These are phyloP conservation scores for Drosophila cardini DNA, from an alignment of 1,140 invertebrate genomes.

Conservation along the genomic window DNA sequence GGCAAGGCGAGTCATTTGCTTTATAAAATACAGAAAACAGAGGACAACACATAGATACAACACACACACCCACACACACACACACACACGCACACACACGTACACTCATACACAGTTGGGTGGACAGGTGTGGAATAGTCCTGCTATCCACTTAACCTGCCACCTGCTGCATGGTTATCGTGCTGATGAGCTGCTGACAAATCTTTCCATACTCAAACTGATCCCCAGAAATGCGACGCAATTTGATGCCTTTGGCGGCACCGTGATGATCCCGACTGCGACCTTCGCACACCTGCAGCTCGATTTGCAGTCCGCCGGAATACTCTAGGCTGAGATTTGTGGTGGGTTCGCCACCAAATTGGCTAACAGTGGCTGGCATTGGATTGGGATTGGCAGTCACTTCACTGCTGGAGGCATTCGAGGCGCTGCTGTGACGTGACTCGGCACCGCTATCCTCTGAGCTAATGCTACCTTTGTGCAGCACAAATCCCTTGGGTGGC, in stretches of 20 bases:
- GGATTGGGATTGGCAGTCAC: conserved; percentile 48
- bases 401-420: conserved; percentile 58
- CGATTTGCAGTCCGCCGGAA: conserved; percentile 94
- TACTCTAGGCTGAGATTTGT: conserved; percentile 90
- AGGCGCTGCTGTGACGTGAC: conserved; percentile 67
- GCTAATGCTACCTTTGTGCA: conserved; percentile 82
- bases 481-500: conserved; percentile 90
- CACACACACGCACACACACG: conserved; percentile 3
- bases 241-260: conserved; percentile 91
- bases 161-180: conserved; percentile 90
- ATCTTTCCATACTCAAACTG: conserved; percentile 95
- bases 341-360: conserved; percentile 70
- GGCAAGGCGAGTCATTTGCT: conserved; percentile 70
- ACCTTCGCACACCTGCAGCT: conserved; percentile 92
- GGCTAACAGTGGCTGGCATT: conserved; percentile 11
- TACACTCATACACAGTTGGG: conserved; percentile 3
- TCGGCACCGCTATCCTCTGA: conserved; percentile 70
- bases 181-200: conserved; percentile 95
- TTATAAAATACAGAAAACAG: background rate
- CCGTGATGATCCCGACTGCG: conserved; percentile 88
- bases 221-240: conserved; percentile 96
- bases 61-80: conserved; percentile 7
- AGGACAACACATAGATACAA: conserved; percentile 31
- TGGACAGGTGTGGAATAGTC: background rate
- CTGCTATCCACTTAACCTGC: conserved; percentile 55